Conservation (phyloP, 2,888 invertebrate genomes). For the Hirtodrosophila cameraria region DNA sequence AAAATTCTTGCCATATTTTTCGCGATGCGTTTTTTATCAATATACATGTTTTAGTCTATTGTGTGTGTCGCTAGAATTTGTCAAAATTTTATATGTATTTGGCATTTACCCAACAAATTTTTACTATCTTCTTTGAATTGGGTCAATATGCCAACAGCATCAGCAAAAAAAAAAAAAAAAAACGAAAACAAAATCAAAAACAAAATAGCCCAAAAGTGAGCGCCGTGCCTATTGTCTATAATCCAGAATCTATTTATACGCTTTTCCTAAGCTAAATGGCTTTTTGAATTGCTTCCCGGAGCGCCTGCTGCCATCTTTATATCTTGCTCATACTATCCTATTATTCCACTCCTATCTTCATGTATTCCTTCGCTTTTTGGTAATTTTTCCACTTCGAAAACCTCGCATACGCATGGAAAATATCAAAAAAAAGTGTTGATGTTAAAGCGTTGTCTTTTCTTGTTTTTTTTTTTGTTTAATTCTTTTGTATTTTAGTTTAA, state of each 20-base stretch:
- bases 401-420: conserved; percentile 78
- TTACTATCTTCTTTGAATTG: conserved; percentile 40
- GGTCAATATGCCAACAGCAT: conserved; percentile 63
- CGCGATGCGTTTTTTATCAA: conserved; percentile 35
- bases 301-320: conserved; percentile 54
- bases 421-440: conserved; percentile 75
- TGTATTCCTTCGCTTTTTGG: conserved; percentile 47
- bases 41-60: too few relatives aligned
- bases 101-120: conserved; percentile 54
- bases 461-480: conserved; percentile 71
- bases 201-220: conserved; percentile 54
- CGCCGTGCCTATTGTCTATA: conserved; percentile 61
- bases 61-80: conserved; percentile 47
- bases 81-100: conserved; percentile 56
- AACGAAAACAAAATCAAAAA: conserved; percentile 6
- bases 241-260: conserved; percentile 7
- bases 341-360: conserved; percentile 9
- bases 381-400: conserved; percentile 76
- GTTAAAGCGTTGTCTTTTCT: conserved; percentile 78
- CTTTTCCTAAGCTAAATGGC: conserved; percentile 35
- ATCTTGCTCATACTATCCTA: conserved; percentile 1
- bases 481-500: conserved; percentile 80
- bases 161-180: conserved; percentile 41
- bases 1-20: conserved; percentile 69
- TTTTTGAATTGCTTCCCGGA: conserved; percentile 54